A percentile compares a stretch with the other conserved stretches of the same genome.
Conservation (phyloP, 2,888 invertebrate species). For the Acleris emargana region DNA sequence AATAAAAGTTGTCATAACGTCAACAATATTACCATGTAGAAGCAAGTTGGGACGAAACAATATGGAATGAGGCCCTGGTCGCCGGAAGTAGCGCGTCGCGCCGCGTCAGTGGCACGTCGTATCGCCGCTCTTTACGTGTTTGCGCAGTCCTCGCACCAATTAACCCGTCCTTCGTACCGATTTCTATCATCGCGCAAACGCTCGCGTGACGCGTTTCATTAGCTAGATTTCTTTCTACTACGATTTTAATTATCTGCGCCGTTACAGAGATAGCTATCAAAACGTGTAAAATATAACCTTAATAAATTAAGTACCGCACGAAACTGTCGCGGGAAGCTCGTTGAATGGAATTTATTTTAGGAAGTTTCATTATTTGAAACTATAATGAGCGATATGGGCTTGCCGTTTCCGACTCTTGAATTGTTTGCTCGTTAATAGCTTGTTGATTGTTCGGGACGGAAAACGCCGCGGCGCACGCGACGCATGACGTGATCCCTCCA, state of each 20-base stretch:
- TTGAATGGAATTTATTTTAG: conserved; percentile 40
- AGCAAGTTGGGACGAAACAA: too few relatives aligned
- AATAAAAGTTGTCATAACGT: too few relatives aligned
- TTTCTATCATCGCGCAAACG: conserved; percentile 41
- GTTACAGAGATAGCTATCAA: conserved; percentile 33
- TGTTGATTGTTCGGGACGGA: conserved; percentile 36
- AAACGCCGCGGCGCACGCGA: conserved; percentile 44
- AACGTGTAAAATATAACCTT: conserved; percentile 31
- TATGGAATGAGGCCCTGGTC: too few relatives aligned
- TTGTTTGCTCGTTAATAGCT: conserved; percentile 41
- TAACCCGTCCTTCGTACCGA: conserved; percentile 44
- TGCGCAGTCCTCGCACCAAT: conserved; percentile 33
- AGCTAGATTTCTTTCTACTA: conserved; percentile 41
- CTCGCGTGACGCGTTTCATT: conserved; percentile 52
- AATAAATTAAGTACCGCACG: conserved; percentile 33
- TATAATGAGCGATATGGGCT: conserved; percentile 22
- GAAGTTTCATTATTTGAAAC: conserved; percentile 16
- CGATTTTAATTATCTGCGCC: conserved; percentile 38
- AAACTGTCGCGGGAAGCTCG: conserved; percentile 20
- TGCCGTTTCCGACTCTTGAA: conserved; percentile 44
- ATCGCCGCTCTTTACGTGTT: conserved; percentile 26
- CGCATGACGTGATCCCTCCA: too few relatives aligned
- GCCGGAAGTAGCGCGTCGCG: conserved; percentile 46
- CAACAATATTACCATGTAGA: too few relatives aligned
- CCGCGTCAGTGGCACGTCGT: conserved; percentile 32